Conservation (phyloP, 2,797 vertebrate genomes). For the Sebastes minor region DNA sequence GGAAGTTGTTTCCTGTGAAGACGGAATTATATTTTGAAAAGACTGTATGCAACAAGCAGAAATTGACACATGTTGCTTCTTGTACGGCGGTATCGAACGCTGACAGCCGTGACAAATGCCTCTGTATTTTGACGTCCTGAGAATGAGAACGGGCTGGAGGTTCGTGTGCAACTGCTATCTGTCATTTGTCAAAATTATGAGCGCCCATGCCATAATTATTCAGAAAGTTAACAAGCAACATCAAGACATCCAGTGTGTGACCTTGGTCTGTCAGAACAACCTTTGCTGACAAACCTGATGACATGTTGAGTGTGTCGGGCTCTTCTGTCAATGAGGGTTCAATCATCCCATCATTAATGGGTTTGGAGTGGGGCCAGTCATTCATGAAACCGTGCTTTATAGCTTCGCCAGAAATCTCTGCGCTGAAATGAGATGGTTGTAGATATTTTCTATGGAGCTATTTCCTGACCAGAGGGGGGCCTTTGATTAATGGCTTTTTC, state of each 20-base stretch:
- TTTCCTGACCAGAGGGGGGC: slow-evolving; percentile 89
- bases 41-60: no score
- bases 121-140: no score
- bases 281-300: slow-evolving; percentile 90
- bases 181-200: slow-evolving; percentile 9
- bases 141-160: no score
- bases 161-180: slow-evolving; percentile 9
- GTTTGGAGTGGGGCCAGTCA: slow-evolving; percentile 85
- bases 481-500: slow-evolving; percentile 90
- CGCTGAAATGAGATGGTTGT: slow-evolving; percentile 91
- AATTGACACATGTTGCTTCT: neutral
- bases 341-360: slow-evolving; percentile 82
- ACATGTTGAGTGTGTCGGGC: slow-evolving; percentile 93
- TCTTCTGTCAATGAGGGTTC: slow-evolving; percentile 89
- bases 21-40: no score
- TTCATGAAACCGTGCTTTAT: slow-evolving; percentile 90
- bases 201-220: neutral
- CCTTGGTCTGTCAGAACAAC: slow-evolving; percentile 87
- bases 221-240: slow-evolving; percentile 55
- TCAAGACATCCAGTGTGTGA: slow-evolving; percentile 77
- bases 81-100: neutral
- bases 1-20: no score
- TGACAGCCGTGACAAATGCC: no score
- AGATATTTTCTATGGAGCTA: slow-evolving; percentile 94
- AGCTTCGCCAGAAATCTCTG: slow-evolving; percentile 89